phyloP scores from a whole-genome alignment of 2,797 vertebrate genomes.

The Hapalemur alaotrensis region DNA sequence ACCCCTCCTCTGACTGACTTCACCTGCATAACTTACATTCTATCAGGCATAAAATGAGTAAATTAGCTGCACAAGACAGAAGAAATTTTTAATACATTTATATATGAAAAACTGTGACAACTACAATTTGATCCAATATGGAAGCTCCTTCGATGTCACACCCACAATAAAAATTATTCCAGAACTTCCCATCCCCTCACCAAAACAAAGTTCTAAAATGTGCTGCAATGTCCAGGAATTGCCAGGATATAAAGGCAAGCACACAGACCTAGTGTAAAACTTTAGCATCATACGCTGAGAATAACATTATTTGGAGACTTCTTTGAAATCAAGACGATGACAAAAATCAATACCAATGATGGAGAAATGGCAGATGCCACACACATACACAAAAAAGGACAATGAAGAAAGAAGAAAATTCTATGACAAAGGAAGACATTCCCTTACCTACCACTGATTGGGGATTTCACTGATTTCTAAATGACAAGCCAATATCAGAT shows the following conservation, averaged over 20 bases:
- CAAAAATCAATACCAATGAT: background rate
- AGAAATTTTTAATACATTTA: background rate
- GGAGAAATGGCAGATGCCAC: background rate
- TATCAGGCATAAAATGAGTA: background rate
- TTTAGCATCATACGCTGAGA: too few relatives aligned
- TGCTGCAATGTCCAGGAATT: background rate
- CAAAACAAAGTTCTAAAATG: background rate
- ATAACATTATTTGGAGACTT: background rate
- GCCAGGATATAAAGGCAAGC: background rate
- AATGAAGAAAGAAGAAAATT: background rate
- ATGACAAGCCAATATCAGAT: background rate
- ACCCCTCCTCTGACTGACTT: background rate
- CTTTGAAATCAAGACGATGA: background rate
- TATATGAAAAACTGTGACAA: background rate
- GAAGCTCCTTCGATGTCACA: background rate
- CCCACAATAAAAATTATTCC: background rate
- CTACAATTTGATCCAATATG: background rate
- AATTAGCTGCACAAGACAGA: background rate
- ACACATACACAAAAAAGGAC: accelerated
- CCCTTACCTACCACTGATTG: background rate
- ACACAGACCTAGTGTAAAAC: background rate
- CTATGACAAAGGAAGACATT: background rate
- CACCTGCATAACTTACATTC: background rate
- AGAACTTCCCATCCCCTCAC: background rate
- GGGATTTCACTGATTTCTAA: background rate